phyloP scores from a whole-genome alignment of 2,888 invertebrate genomes.

The Andrena hattorfiana region DNA sequence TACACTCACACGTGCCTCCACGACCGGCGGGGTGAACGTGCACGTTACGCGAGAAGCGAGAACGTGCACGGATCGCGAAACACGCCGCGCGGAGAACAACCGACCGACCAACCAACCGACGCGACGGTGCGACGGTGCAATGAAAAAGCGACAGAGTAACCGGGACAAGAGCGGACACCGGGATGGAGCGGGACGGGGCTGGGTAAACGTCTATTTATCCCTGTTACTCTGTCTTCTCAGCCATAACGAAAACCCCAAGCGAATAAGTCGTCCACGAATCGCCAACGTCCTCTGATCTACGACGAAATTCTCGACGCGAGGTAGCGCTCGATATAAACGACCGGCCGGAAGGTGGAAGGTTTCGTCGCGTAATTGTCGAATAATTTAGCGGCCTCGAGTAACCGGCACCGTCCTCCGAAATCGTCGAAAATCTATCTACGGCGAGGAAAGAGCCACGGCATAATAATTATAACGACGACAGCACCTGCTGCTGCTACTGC shows the following conservation, averaged over 20 bases:
- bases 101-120: neutral
- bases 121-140: conserved; percentile 36
- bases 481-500: conserved; percentile 77
- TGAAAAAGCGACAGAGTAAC: conserved; percentile 52
- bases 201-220: conserved; percentile 33
- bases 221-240: conserved; percentile 23
- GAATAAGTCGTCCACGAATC: neutral
- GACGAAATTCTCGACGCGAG: neutral
- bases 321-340: neutral
- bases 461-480: conserved; percentile 82
- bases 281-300: conserved; percentile 7
- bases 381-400: conserved; percentile 20
- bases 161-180: neutral
- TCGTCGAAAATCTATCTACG: conserved; percentile 29
- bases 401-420: conserved; percentile 1
- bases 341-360: neutral
- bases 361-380: neutral
- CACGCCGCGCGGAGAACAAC: conserved; percentile 60
- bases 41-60: conserved; percentile 62
- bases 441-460: conserved; percentile 58
- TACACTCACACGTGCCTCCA: conserved; percentile 78
- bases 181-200: neutral
- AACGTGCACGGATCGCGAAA: conserved; percentile 61
- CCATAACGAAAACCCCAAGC: conserved; percentile 15
- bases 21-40: conserved; percentile 68